Evolutionary conservation across 1,140 invertebrate species (phyloP).

Genomic region (Drosophila repletoides): DNA sequence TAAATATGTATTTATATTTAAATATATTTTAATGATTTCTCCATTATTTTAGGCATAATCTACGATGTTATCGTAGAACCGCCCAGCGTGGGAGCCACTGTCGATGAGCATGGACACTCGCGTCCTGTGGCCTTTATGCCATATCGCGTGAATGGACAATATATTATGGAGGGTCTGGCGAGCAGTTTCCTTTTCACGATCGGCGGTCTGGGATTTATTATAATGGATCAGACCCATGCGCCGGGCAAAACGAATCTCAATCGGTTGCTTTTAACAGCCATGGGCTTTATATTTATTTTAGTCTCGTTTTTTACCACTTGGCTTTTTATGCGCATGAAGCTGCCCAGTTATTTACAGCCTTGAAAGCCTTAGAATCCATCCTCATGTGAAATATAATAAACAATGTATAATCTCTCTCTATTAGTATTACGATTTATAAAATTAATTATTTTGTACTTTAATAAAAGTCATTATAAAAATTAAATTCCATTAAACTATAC

Average conservation of each 20-base stretch:
- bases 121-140: constrained; percentile 99
- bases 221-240: constrained; percentile 96
- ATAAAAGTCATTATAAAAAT: too few species aligned
- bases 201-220: constrained; percentile 97
- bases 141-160: constrained; percentile 98
- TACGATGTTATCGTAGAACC: constrained; percentile 99
- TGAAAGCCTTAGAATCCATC: constrained; percentile 26
- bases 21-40: too few species aligned
- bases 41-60: constrained; percentile 93
- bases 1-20: neutral
- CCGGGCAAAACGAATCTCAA: constrained; percentile 96
- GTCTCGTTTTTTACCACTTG: constrained; percentile 98
- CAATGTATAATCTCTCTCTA: constrained; percentile 23
- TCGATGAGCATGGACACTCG: constrained; percentile 97
- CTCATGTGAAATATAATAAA: neutral
- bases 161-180: constrained; percentile 99
- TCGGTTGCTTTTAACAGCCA: constrained; percentile 93
- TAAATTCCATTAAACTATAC: too few species aligned
- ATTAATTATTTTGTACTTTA: too few species aligned
- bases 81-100: constrained; percentile 97
- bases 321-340: constrained; percentile 99
- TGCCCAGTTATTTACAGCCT: constrained; percentile 90
- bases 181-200: constrained; percentile 98
- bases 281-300: constrained; percentile 96
- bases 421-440: constrained; percentile 36